Percentiles rank a stretch among this genome's conserved stretches.
Evolutionary conservation across 2,113 vertebrate genomes (phyloP).

Genomic region (Lophura nycthemera): DNA sequence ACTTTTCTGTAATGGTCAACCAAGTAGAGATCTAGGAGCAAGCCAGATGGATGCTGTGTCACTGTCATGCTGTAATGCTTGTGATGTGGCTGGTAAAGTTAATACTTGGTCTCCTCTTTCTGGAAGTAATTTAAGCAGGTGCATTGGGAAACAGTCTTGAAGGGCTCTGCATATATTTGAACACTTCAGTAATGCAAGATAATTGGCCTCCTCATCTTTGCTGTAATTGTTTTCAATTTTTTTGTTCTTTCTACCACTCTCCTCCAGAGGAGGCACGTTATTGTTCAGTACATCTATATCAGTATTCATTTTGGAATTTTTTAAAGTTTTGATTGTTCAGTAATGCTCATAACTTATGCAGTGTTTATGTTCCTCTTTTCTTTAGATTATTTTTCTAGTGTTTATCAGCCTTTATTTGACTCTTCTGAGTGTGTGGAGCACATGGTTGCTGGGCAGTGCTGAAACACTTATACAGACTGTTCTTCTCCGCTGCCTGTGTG

Average conservation of each 20-base stretch:
- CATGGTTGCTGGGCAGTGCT: neutral
- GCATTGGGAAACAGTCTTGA: neutral
- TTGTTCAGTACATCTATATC: neutral
- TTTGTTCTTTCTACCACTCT: neutral
- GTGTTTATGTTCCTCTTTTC: neutral
- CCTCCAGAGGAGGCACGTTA: neutral
- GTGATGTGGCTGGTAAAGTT: neutral
- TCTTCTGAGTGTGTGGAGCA: neutral
- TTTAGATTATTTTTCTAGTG: neutral
- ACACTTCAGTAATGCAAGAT: neutral
- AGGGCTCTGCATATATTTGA: neutral
- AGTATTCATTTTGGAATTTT: fast-evolving
- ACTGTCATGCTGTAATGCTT: neutral
- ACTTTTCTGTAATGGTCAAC: neutral
- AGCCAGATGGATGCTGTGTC: neutral
- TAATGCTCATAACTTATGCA: neutral
- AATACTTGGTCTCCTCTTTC: neutral
- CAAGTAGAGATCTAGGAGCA: neutral
- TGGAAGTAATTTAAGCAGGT: neutral
- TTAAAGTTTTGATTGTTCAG: neutral
- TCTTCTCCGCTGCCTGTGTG: neutral
- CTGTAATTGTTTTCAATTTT: neutral
- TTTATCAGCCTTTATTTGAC: neutral
- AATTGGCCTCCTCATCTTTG: neutral
- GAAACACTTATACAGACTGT: neutral